These are phyloP conservation scores for Ctenicera cuprea DNA, from an alignment of 2,888 invertebrate species.

Conservation along the genomic window DNA sequence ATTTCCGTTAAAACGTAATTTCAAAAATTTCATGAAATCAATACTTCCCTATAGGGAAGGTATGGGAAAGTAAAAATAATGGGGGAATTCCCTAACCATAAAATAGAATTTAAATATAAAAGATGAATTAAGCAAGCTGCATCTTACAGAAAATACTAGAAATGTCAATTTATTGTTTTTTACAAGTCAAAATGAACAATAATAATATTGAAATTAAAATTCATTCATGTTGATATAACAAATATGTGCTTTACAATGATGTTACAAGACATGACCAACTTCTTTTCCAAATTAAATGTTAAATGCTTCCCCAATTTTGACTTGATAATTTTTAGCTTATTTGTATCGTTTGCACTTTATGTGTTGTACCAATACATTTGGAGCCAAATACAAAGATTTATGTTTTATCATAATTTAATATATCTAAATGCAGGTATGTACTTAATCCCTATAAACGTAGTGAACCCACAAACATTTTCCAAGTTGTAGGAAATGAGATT, in stretches of 20 bases:
- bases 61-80: too few relatives aligned
- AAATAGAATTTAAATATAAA: too few relatives aligned
- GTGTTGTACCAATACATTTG: background rate
- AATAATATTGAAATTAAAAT: background rate
- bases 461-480: too few relatives aligned
- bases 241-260: background rate
- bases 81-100: background rate
- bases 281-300: background rate
- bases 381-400: conserved; percentile 2
- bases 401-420: background rate
- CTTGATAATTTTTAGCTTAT: background rate
- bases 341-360: background rate
- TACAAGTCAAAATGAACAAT: background rate
- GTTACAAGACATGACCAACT: background rate
- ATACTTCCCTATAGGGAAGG: too few relatives aligned
- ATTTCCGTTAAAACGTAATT: too few relatives aligned
- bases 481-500: conserved; percentile 51
- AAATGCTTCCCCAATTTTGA: background rate
- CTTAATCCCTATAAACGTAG: background rate
- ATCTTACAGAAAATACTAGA: background rate
- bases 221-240: too few relatives aligned
- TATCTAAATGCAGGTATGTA: background rate
- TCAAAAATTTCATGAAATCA: too few relatives aligned
- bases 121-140: too few relatives aligned
- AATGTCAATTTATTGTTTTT: conserved; percentile 7